These are phyloP conservation scores for Anaspis maculata DNA, from an alignment of 2,888 invertebrate species.

Conservation along the genomic window DNA sequence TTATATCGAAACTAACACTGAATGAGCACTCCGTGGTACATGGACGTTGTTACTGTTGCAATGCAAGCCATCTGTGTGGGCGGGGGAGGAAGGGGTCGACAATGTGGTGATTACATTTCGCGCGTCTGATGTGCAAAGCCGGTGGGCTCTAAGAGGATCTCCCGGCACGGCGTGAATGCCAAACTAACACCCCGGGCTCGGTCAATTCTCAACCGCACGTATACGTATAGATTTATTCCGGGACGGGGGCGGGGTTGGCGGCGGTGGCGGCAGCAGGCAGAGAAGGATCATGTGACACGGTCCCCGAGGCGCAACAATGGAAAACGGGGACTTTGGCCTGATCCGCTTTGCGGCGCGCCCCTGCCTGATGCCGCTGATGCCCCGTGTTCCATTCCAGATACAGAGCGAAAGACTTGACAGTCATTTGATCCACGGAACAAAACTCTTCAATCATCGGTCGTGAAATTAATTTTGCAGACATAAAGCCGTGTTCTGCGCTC, in stretches of 20 bases:
- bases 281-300: slow-evolving; percentile 20
- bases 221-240: slow-evolving; percentile 22
- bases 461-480: too few relatives aligned
- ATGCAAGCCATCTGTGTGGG: too few relatives aligned
- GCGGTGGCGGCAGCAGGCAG: too few relatives aligned
- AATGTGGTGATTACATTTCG: slow-evolving; percentile 34
- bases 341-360: slow-evolving; percentile 16
- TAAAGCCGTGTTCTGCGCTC: too few relatives aligned
- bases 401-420: too few relatives aligned
- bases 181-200: slow-evolving; percentile 22
- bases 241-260: too few relatives aligned
- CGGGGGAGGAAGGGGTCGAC: too few relatives aligned
- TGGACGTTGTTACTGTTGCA: too few relatives aligned
- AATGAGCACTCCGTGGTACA: too few relatives aligned
- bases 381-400: too few relatives aligned
- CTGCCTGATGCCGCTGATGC: slow-evolving; percentile 16
- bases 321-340: slow-evolving; percentile 20
- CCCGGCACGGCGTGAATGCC: slow-evolving; percentile 26
- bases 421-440: slow-evolving; percentile 22
- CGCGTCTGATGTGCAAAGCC: slow-evolving; percentile 35
- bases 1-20: too few relatives aligned
- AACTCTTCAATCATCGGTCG: slow-evolving; percentile 23
- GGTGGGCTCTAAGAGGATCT: slow-evolving; percentile 30
- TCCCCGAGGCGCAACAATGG: slow-evolving; percentile 23
- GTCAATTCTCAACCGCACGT: slow-evolving; percentile 23